phyloP scores from a whole-genome alignment of 2,888 invertebrate genomes.

The Athetis lepigone region DNA sequence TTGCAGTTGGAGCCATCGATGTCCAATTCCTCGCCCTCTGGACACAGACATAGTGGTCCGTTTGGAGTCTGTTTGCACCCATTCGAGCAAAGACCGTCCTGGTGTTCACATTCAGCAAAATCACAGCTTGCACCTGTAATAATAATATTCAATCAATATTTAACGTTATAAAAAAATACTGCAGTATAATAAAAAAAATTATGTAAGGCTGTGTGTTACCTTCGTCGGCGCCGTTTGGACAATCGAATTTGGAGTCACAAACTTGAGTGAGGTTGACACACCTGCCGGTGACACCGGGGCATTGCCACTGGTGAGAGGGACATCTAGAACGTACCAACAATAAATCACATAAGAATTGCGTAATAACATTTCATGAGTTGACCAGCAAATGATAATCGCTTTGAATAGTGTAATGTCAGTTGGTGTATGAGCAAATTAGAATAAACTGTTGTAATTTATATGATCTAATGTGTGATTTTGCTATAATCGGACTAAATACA shows the following conservation, averaged over 20 bases:
- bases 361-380: not conserved
- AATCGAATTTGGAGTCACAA: slow-evolving; percentile 96
- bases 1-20: slow-evolving; percentile 93
- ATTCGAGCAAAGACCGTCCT: slow-evolving; percentile 94
- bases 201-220: slow-evolving; percentile 89
- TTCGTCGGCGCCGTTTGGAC: slow-evolving; percentile 98
- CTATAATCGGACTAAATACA: not conserved
- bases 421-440: too few species aligned
- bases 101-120: slow-evolving; percentile 94
- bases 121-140: slow-evolving; percentile 94
- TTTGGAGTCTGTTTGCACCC: slow-evolving; percentile 96
- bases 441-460: too few species aligned
- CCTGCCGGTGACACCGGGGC: slow-evolving; percentile 94
- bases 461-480: too few species aligned
- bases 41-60: slow-evolving; percentile 97
- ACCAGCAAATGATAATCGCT: too few species aligned
- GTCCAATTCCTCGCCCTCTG: slow-evolving; percentile 95
- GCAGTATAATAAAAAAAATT: too few species aligned
- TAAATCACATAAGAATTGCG: not conserved
- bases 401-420: not conserved
- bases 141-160: slow-evolving; percentile 4
- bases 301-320: slow-evolving; percentile 95
- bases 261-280: slow-evolving; percentile 97
- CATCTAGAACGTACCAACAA: slow-evolving; percentile 87
- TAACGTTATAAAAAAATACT: not conserved